Percentiles rank a stretch among this genome's conserved stretches.
Evolutionary conservation across 2,888 invertebrate genomes (phyloP).

Genomic region (Cataglyphis cursor): DNA sequence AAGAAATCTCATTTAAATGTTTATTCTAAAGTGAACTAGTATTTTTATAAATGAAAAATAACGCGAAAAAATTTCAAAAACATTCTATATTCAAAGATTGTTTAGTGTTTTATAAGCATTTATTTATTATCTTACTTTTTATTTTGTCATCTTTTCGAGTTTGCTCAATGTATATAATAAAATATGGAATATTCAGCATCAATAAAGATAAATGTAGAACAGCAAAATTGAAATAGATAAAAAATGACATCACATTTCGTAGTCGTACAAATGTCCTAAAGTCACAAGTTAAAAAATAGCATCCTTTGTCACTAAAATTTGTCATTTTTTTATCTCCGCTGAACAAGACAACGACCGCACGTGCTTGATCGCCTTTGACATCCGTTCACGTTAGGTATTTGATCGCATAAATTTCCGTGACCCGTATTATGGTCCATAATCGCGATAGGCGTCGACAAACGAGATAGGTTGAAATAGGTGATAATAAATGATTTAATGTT

Average conservation of each 20-base stretch:
- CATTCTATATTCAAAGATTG: neutral
- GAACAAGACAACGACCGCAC: constrained; percentile 28
- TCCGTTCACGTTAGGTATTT: constrained; percentile 55
- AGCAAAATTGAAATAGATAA: constrained; percentile 16
- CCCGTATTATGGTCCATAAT: constrained; percentile 54
- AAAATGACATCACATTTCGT: neutral
- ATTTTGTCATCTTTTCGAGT: neutral
- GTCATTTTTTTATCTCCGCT: constrained; percentile 25
- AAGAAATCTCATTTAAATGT: neutral
- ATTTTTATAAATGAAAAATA: neutral
- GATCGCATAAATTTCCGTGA: constrained; percentile 62
- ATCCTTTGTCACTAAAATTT: constrained; percentile 1
- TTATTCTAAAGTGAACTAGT: neutral
- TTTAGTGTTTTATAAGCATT: neutral
- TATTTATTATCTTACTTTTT: neutral
- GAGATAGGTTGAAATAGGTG: constrained; percentile 44
- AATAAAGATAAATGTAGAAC: constrained; percentile 15
- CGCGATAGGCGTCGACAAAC: constrained; percentile 58
- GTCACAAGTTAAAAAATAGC: constrained; percentile 16
- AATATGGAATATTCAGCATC: constrained; percentile 1
- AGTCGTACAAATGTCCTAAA: constrained; percentile 3
- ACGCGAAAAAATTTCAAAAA: neutral
- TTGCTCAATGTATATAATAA: neutral
- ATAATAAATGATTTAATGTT: constrained; percentile 55
- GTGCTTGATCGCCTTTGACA: constrained; percentile 41